Base-by-base conservation (phyloP, 2,797 vertebrate genomes). In the Chelmon rostratus region DNA sequence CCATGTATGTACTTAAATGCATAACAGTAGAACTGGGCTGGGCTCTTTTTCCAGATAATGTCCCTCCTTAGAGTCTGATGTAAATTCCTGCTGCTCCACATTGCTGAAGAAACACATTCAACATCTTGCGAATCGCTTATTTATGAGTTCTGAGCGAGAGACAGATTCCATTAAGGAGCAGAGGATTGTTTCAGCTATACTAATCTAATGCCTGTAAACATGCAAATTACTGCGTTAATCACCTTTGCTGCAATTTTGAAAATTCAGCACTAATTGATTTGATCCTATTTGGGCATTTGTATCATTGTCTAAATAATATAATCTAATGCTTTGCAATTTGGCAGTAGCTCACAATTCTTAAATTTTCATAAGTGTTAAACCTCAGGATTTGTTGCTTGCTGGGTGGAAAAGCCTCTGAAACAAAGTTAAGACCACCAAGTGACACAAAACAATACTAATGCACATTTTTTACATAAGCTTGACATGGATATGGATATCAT, bases 201-300 rank as follows among this genome's bases (percentile, higher is more conserved):
- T 69, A 74, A 68, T 76, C 71, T 64, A 61, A 61, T 3, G 23
- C 50, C 64, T 63, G 50, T 49, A 73, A 86, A 82, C 58, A 86
- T 42, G 73, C 49, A 81, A 81, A 86, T 74, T 25, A 74, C 71
- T 33, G 59, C 6, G 9, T 62, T 82, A 80, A 82, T 79, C 67
- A 78, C 76, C 50, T 79, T 78, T 81, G 44, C 56, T 72, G 35
- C 37, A 4, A 50, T 80, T 50, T 21, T n/a, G 21, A 4, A 44
- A 66, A 77, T 70, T 47, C 21, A 4, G 12, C 42, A 12, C 73
- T 76, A 54, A 86, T 72, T 73, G 23, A 16, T 67, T 65, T 57
- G 37, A 76, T 88, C 63, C 73, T 62, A 52, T 75, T 80, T 52
- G 54, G 12, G 49, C 61, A 49, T 83, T 85, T 70, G 47, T 68